Base-by-base conservation (phyloP, 2,888 invertebrate species). In the Eristalis pertinax region DNA sequence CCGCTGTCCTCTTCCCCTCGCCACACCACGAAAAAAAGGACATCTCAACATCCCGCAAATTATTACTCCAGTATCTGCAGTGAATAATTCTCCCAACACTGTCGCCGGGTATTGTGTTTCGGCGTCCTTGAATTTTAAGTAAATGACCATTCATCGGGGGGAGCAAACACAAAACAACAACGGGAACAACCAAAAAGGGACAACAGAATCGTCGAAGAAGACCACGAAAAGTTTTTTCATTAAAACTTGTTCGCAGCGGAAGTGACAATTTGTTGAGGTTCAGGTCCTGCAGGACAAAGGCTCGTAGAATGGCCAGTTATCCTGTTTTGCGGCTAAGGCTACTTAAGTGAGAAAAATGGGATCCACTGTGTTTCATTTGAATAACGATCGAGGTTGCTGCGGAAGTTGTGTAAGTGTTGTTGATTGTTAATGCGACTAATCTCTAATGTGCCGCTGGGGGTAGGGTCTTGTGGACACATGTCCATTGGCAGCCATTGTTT, bases 261-360 rank as follows among this genome's bases (percentile, higher is more conserved):
- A 76, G 80, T 80, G 84, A 80, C 70, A 84, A 84, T 84, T 76
- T 80, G 80, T 62, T 78, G 29, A 75, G 70, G 65, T 84, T 79
- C 50, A 19, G 50, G 70, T 62, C 26, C 35, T 35, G 68, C 68
- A 56, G 63, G 56, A 73, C 24, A 11, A 19, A 38, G 62, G 11
- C 43, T 60, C 15, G 1, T 15, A 3, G 60, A 26, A 24, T 26
- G 11, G 60, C 26, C 24, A 60, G 26, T 60, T 60, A 26, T 50
- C 8, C 19, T 7, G 26, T 13, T 60, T 26, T 24, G n/a, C 50
- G n/a, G n/a, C 5, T 19, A 50, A 32, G 4, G 13, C 41, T n/a
- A n/a, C n/a, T n/a, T 43, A 15, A 43, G 50, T 19, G 50, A 19
- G 50, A 19, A 19, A 19, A 50, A n/a, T 19, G 50, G 50, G 19